phyloP scores from a whole-genome alignment of 1,140 invertebrate genomes.

The Drosophila busckii region DNA sequence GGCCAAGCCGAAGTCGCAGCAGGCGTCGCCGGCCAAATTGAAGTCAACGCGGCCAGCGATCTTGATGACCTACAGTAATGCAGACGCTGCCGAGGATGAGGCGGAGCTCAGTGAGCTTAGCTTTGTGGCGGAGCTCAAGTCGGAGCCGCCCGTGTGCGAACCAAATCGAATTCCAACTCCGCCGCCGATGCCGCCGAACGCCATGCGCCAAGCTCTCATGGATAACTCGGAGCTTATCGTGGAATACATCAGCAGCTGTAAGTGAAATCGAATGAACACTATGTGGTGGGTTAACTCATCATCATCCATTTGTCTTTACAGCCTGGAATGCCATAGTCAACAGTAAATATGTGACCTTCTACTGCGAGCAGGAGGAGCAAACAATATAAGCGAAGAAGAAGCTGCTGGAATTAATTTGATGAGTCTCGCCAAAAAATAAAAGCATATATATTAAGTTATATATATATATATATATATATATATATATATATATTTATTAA shows the following conservation, averaged over 20 bases:
- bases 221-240: constrained; percentile 46
- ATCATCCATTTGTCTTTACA: constrained; percentile 31
- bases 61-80: constrained; percentile 27
- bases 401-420: neutral
- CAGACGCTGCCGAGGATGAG: constrained; percentile 15
- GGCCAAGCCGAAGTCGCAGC: neutral
- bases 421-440: neutral
- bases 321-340: constrained; percentile 79
- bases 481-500: constrained; percentile 13
- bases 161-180: neutral
- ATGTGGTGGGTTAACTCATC: neutral
- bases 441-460: constrained; percentile 5
- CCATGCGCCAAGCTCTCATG: constrained; percentile 5
- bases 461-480: neutral
- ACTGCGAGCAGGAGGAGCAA: constrained; percentile 48
- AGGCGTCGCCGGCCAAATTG: neutral
- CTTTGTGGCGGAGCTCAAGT: constrained; percentile 48
- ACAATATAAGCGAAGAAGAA: neutral
- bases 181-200: neutral
- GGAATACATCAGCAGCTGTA: constrained; percentile 61
- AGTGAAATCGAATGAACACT: constrained; percentile 15
- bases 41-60: constrained; percentile 23
- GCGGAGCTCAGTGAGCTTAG: constrained; percentile 44
- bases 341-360: constrained; percentile 64
- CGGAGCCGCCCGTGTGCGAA: neutral